phyloP scores from a whole-genome alignment of 2,888 invertebrate genomes.

The Siphlonurus alternatus region DNA sequence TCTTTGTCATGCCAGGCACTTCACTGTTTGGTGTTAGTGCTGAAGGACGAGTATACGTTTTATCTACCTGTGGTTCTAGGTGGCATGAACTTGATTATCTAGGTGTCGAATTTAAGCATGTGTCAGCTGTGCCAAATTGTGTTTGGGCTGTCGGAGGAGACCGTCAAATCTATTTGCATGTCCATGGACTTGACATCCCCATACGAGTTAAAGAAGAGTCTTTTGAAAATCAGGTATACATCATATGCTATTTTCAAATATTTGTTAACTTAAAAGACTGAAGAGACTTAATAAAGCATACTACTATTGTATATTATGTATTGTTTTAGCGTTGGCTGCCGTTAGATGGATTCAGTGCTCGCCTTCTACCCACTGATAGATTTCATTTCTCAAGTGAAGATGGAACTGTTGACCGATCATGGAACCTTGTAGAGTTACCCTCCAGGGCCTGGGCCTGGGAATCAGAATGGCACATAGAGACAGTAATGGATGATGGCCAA shows the following conservation, averaged over 20 bases:
- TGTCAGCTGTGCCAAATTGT: constrained; percentile 68
- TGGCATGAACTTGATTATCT: constrained; percentile 77
- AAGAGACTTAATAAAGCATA: too few species aligned
- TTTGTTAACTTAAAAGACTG: too few species aligned
- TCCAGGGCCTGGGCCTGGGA: constrained; percentile 97
- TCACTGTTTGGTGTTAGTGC: constrained; percentile 70
- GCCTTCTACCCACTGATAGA: constrained; percentile 74
- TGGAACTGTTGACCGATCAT: constrained; percentile 59
- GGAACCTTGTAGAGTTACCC: constrained; percentile 68
- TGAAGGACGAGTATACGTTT: constrained; percentile 72
- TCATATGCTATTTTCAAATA: constrained; percentile 5
- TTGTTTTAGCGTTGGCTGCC: constrained; percentile 71
- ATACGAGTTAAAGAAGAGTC: constrained; percentile 80
- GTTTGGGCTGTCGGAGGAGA: constrained; percentile 90
- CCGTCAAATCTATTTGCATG: constrained; percentile 81
- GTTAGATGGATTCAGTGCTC: constrained; percentile 67
- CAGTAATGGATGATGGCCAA: constrained; percentile 62
- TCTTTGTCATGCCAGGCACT: constrained; percentile 48
- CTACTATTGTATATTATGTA: too few species aligned
- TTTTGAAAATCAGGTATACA: constrained; percentile 67
- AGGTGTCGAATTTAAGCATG: constrained; percentile 75
- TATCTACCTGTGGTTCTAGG: constrained; percentile 57
- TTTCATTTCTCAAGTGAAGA: constrained; percentile 71
- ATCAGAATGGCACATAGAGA: constrained; percentile 76
- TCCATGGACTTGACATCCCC: constrained; percentile 76